Percentiles rank a stretch among this genome's conserved stretches.
phyloP scores from a whole-genome alignment of 1,140 invertebrate genomes.

The Bemisia tabaci region DNA sequence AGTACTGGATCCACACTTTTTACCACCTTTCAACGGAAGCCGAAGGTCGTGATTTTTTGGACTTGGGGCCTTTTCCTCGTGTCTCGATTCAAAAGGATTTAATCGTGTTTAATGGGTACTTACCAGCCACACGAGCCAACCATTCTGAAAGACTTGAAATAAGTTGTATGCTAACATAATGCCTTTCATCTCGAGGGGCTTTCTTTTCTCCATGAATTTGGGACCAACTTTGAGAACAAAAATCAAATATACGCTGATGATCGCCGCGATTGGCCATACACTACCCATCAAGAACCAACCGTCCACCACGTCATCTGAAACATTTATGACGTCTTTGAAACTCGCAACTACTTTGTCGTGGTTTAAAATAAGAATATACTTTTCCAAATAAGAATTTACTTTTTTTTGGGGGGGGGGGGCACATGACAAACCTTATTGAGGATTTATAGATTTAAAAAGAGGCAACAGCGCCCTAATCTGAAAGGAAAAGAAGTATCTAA shows the following conservation, averaged over 20 bases:
- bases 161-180: slow-evolving; percentile 3
- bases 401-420: too few relatives aligned
- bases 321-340: too few relatives aligned
- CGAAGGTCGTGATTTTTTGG: too few relatives aligned
- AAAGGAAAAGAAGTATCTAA: too few relatives aligned
- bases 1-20: too few relatives aligned
- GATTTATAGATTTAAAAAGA: too few relatives aligned
- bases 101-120: background rate
- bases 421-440: too few relatives aligned
- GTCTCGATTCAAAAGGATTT: too few relatives aligned
- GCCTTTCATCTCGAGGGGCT: slow-evolving; percentile 4
- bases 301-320: slow-evolving; percentile 2
- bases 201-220: slow-evolving; percentile 6
- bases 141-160: slow-evolving; percentile 1
- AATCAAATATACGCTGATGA: background rate
- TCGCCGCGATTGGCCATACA: background rate
- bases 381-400: background rate
- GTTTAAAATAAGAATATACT: background rate
- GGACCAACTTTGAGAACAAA: slow-evolving; percentile 3
- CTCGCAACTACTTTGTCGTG: background rate
- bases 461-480: too few relatives aligned
- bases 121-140: background rate
- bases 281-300: background rate
- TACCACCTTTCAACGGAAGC: too few relatives aligned
- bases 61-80: too few relatives aligned